Evolutionary conservation across 1,140 invertebrate genomes (phyloP), one percentile per base, ranked within the genome.

Genomic region (Vanessa tameamea): DNA sequence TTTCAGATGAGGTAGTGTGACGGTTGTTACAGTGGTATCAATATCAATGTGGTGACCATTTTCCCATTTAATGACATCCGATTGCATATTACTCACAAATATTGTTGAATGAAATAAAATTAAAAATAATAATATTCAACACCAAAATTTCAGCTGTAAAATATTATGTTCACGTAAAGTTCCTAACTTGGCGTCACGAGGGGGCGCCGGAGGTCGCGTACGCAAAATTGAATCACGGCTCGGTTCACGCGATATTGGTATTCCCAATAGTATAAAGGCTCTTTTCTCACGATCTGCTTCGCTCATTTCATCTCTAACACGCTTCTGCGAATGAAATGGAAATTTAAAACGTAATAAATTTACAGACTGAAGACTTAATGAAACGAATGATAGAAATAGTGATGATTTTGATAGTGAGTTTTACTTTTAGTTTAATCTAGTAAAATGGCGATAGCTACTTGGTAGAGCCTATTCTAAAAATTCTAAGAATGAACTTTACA

Each of bases 161-260:
- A 79, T 15, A 65, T 53, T 61, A 43, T 43, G 9, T 48, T 69
- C 13, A 55, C 16, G 31, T 48, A 63, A 48, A 66, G 47, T 61
- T 57, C 51, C 69, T 75, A 53, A 90, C 90, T 89, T 90, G 51
- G 78, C 79, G 69, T 91, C 89, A 8, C 85, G 78, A 0, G 88
- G 85, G 8, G 87, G 88, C 1, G 80, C 84, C 20, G 79, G 78
- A 4, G 90, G 89, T 64, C 90, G 80, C 6, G 81, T 80, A 50
- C 85, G 82, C 31, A 91, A 76, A 50, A 92, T 80, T n/a, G 88
- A 91, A 76, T 90, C 89, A 26, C 76, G 83, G 73, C 90, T 91
- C 16, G 89, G 89, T 76, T 92, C 90, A n/a, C 88, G 79, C 16
- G 89, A 90, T 73, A 91, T 68, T 63, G 81, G 73, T 78, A 92